These are phyloP conservation scores for Piliocolobus tephrosceles DNA, from an alignment of 2,113 vertebrate species.

Conservation along the genomic window DNA sequence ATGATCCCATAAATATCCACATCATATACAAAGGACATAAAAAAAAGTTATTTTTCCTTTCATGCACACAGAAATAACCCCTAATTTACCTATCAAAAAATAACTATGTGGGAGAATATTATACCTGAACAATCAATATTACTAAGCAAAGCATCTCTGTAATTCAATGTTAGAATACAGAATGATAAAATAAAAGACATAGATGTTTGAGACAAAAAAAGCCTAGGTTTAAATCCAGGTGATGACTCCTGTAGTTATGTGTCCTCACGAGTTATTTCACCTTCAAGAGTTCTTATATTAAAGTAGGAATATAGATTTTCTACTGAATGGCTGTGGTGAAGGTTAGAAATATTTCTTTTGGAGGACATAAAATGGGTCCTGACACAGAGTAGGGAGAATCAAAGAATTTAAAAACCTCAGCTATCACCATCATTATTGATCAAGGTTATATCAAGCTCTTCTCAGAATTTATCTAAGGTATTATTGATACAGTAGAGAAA, in stretches of 20 bases:
- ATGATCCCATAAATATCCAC: background rate
- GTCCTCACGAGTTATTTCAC: background rate
- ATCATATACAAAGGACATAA: background rate
- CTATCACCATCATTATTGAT: background rate
- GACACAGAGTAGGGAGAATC: background rate
- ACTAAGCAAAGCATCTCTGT: background rate
- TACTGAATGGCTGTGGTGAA: background rate
- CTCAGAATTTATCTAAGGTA: background rate
- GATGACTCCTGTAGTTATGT: background rate
- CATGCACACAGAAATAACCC: background rate
- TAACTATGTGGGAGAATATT: background rate
- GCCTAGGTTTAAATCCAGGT: background rate
- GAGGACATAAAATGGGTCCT: background rate
- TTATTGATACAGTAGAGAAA: background rate
- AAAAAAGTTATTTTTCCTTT: background rate
- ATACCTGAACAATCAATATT: background rate
- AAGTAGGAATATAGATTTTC: background rate
- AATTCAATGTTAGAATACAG: background rate
- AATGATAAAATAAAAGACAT: background rate
- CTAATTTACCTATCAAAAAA: background rate
- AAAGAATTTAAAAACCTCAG: background rate
- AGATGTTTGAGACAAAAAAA: background rate
- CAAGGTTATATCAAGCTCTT: background rate
- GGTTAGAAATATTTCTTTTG: background rate
- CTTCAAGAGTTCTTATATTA: background rate